A percentile compares a stretch with the other conserved stretches of the same genome.
These are phyloP conservation scores for Synodontis membranacea DNA, from an alignment of 2,113 vertebrate species.

Conservation along the genomic window DNA sequence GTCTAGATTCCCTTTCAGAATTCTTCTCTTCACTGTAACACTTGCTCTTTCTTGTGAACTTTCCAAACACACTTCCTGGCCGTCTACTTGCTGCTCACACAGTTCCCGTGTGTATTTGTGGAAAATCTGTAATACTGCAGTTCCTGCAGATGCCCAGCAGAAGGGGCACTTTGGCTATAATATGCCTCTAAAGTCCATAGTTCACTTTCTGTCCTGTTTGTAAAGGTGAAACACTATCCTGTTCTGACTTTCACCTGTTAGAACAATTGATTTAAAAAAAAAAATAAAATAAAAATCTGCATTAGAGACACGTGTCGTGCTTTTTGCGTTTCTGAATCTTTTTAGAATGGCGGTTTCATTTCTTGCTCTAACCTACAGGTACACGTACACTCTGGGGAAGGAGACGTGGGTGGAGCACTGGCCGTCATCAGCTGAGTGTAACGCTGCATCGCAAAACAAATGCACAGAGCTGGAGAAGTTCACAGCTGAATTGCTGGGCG, in stretches of 20 bases:
- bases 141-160: not conserved
- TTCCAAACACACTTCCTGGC: not conserved
- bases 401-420: slow-evolving; percentile 73
- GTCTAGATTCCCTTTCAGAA: too few relatives aligned
- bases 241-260: not conserved
- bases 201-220: not conserved
- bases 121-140: not conserved
- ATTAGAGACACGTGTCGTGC: not conserved
- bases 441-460: slow-evolving; percentile 44
- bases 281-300: too few relatives aligned
- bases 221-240: not conserved
- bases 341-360: too few relatives aligned
- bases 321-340: too few relatives aligned
- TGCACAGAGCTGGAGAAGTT: slow-evolving; percentile 57
- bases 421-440: slow-evolving; percentile 65
- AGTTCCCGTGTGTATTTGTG: not conserved
- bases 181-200: not conserved
- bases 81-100: not conserved
- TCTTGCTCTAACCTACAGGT: slow-evolving; percentile 52
- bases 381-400: slow-evolving; percentile 68
- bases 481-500: slow-evolving; percentile 46
- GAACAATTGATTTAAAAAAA: not conserved
- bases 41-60: not conserved
- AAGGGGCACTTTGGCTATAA: not conserved
- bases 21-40: not conserved